Percentiles rank a stretch among this genome's conserved stretches.
These are phyloP conservation scores for Siderastrea radians DNA, from an alignment of 92 coral and sea anemone species.

Conservation along the genomic window DNA sequence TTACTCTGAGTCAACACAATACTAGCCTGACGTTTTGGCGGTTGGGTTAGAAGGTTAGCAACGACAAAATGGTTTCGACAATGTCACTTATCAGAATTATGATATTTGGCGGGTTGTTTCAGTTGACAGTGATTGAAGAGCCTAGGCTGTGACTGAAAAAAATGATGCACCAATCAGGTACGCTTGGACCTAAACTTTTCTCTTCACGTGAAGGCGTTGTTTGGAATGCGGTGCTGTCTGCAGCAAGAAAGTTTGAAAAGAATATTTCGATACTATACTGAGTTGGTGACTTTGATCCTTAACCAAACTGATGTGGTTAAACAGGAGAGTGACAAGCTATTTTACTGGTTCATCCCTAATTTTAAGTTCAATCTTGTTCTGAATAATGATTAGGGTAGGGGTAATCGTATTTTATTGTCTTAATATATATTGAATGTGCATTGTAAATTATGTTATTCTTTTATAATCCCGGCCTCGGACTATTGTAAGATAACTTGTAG, in stretches of 20 bases:
- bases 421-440: too few species aligned
- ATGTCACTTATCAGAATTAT: background rate
- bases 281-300: background rate
- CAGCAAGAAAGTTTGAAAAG: conserved; percentile 1
- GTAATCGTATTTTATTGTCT: too few species aligned
- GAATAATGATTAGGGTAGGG: too few species aligned
- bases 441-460: too few species aligned
- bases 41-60: background rate
- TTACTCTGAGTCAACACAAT: conserved; percentile 8
- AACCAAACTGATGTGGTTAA: conserved; percentile 8
- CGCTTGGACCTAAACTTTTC: background rate
- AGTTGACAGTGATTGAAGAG: conserved; percentile 29
- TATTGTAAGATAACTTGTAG: too few species aligned
- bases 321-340: background rate
- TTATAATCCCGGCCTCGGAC: too few species aligned
- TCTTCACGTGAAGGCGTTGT: conserved; percentile 8
- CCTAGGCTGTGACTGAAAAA: background rate
- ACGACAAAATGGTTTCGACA: conserved; percentile 1
- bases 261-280: too few species aligned
- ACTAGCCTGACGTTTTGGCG: background rate
- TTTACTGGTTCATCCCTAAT: too few species aligned
- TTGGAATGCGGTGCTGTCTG: conserved; percentile 6
- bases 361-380: too few species aligned
- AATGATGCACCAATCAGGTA: background rate
- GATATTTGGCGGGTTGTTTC: conserved; percentile 1